Evolutionary conservation across 2,113 vertebrate genomes (phyloP).

Genomic region (Columba janthina): DNA sequence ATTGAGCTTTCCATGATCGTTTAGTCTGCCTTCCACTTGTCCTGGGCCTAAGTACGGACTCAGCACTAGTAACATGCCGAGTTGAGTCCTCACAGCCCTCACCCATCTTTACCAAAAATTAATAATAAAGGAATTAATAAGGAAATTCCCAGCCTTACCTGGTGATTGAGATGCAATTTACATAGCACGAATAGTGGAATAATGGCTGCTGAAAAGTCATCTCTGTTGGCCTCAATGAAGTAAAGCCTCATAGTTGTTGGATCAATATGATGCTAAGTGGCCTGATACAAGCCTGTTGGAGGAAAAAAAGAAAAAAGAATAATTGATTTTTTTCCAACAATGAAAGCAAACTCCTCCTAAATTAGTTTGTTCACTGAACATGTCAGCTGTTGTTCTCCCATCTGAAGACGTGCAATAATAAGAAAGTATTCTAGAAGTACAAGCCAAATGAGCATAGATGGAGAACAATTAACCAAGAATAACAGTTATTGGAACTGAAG

Average conservation of each 20-base stretch:
- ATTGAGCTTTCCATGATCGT: background rate
- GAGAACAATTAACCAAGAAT: background rate
- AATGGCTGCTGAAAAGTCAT: constrained; percentile 83
- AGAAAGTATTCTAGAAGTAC: background rate
- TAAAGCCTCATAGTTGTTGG: constrained; percentile 85
- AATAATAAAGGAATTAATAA: background rate
- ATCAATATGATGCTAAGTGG: constrained; percentile 89
- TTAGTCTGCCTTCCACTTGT: background rate
- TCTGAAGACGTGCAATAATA: background rate
- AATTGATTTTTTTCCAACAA: background rate
- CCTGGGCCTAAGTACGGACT: background rate
- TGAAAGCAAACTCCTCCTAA: background rate
- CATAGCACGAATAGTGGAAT: constrained; percentile 81
- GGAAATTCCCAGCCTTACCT: constrained; percentile 54
- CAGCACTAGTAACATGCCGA: rapidly evolving
- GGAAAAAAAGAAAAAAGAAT: background rate
- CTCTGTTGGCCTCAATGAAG: constrained; percentile 85
- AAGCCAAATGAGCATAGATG: background rate
- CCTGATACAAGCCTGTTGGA: constrained; percentile 82
- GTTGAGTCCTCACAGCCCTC: background rate
- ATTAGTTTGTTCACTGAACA: background rate
- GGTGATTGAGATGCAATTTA: constrained; percentile 78
- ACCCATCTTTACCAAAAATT: background rate
- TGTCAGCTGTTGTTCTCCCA: background rate
- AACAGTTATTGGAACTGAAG: background rate